Evolutionary conservation across 2,797 vertebrate species (phyloP).

Genomic region (Neosilurus mollespiculum): DNA sequence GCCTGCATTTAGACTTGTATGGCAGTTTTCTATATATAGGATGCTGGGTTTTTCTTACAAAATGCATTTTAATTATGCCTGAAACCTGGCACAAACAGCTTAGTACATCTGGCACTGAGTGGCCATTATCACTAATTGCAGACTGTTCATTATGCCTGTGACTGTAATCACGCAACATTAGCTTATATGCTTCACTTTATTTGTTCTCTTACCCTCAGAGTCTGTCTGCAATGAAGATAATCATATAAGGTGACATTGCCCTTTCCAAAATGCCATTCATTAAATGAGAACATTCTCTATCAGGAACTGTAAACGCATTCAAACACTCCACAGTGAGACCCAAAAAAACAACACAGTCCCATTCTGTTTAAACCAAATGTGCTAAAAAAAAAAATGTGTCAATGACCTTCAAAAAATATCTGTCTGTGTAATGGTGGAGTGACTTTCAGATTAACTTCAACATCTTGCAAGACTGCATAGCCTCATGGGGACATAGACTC

Average conservation of each 20-base stretch:
- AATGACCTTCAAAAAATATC: slow-evolving; percentile 18
- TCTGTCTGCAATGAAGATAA: slow-evolving; percentile 8
- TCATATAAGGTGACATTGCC: slow-evolving; percentile 15
- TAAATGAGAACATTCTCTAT: slow-evolving; percentile 27
- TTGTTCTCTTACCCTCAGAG: slow-evolving; percentile 17
- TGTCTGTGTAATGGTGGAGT: background rate
- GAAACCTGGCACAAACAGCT: slow-evolving; percentile 14
- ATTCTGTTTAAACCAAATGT: background rate
- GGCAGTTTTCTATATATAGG: background rate
- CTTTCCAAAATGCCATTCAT: slow-evolving; percentile 33
- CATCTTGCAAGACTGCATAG: slow-evolving; percentile 22
- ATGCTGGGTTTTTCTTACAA: background rate
- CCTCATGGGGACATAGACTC: background rate
- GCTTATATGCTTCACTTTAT: slow-evolving; percentile 21
- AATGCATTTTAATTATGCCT: background rate
- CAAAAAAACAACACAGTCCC: background rate
- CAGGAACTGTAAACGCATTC: slow-evolving; percentile 1
- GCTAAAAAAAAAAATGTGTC: background rate
- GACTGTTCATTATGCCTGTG: slow-evolving; percentile 63
- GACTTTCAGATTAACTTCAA: slow-evolving; percentile 38
- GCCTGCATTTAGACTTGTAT: background rate
- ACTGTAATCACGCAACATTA: slow-evolving; percentile 60
- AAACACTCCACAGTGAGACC: slow-evolving; percentile 2
- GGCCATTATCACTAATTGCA: slow-evolving; percentile 64
- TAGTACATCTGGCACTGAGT: slow-evolving; percentile 59